Evolutionary conservation across 23 tunicate genomes (phyloP).

Genomic region (Corella eumyota): DNA sequence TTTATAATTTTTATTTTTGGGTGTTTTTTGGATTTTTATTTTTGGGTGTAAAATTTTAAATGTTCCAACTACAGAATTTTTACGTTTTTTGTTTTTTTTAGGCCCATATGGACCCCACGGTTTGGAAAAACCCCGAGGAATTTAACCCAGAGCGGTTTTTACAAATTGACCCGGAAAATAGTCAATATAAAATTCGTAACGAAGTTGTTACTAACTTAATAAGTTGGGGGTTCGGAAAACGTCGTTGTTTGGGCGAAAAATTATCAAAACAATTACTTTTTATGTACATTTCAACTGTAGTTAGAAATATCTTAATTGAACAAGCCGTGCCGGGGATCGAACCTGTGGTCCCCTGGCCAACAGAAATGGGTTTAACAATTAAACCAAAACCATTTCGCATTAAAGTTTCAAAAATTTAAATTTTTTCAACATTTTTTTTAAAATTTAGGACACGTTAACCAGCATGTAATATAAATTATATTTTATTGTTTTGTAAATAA

Average conservation of each 20-base stretch:
- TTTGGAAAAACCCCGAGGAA: slow-evolving; percentile 40
- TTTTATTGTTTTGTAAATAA: no score
- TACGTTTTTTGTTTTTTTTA: background rate
- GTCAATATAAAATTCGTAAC: background rate
- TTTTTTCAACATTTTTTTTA: no score
- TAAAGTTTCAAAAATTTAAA: background rate
- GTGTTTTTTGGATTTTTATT: background rate
- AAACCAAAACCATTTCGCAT: slow-evolving; percentile 19
- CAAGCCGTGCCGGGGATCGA: slow-evolving; percentile 25
- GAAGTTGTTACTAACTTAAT: slow-evolving; percentile 7
- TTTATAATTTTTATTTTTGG: background rate
- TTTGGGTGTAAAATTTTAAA: background rate
- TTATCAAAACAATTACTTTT: slow-evolving; percentile 29
- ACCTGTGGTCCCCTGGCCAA: slow-evolving; percentile 41
- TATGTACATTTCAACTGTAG: slow-evolving; percentile 17
- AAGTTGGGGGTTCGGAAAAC: slow-evolving; percentile 35
- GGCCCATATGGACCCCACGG: slow-evolving; percentile 13
- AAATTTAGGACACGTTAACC: no score
- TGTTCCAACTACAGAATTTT: background rate
- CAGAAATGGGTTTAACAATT: slow-evolving; percentile 14
- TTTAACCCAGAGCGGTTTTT: slow-evolving; percentile 37
- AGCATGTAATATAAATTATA: no score
- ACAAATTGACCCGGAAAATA: slow-evolving; percentile 4
- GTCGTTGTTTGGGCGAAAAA: slow-evolving; percentile 22
- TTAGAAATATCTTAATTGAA: slow-evolving; percentile 2